Percentiles rank a stretch among this genome's conserved stretches.
Conservation (phyloP, 2,113 vertebrate genomes). For the Oenanthe melanoleuca region DNA sequence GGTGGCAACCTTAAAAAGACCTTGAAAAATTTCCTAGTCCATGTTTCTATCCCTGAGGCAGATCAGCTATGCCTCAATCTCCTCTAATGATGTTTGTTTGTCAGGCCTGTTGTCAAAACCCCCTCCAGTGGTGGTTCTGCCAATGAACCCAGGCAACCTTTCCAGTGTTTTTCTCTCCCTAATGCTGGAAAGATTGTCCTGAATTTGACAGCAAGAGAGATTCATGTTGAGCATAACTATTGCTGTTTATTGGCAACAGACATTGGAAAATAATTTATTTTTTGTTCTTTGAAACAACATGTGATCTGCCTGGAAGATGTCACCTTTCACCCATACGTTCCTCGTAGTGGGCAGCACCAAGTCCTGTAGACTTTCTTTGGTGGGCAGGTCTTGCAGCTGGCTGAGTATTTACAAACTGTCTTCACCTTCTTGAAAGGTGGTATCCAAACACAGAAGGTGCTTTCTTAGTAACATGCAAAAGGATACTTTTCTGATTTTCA, state of each 20-base stretch:
- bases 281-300: background rate
- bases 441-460: background rate
- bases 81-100: background rate
- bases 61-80: background rate
- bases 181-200: background rate
- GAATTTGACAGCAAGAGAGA: background rate
- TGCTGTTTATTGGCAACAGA: background rate
- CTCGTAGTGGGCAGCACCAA: background rate
- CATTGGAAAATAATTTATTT: background rate
- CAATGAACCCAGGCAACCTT: background rate
- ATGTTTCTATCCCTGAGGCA: background rate
- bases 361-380: background rate
- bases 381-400: background rate
- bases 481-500: background rate
- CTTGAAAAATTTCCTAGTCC: conserved; percentile 10
- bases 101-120: background rate
- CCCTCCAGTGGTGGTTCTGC: background rate
- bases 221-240: background rate
- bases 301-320: background rate
- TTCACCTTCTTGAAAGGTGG: background rate
- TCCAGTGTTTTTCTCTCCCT: background rate
- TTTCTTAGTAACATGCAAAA: background rate
- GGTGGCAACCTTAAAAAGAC: conserved; percentile 33
- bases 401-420: background rate
- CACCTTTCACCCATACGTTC: background rate